Percentiles rank a stretch among this genome's conserved stretches.
Evolutionary conservation across 2,888 invertebrate species (phyloP).

Genomic region (Drosophila parthenogenetica): DNA sequence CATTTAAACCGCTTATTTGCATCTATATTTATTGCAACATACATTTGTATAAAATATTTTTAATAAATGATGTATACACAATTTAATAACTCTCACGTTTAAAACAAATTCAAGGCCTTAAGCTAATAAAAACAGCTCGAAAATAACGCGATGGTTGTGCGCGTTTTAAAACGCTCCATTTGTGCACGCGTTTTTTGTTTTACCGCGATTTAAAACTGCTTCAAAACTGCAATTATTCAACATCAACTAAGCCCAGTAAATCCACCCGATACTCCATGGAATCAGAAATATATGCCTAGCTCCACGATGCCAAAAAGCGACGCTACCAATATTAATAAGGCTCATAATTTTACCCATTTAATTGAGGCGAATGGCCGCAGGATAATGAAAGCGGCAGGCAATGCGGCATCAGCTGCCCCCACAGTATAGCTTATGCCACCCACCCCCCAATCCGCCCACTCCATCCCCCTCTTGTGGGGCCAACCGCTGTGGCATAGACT

Average conservation of each 20-base stretch:
- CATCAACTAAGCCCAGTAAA: conserved; percentile 43
- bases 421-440: neutral
- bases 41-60: too few relatives aligned
- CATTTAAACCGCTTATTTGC: too few relatives aligned
- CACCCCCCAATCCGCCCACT: neutral
- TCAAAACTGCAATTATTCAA: conserved; percentile 50
- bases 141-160: neutral
- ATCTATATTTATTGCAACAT: too few relatives aligned
- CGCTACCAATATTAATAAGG: conserved; percentile 58
- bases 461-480: neutral
- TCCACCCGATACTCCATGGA: conserved; percentile 12
- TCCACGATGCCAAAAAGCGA: conserved; percentile 9
- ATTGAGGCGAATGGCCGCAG: conserved; percentile 65
- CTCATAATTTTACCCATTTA: conserved; percentile 70
- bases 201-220: conserved; percentile 13
- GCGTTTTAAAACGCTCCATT: conserved; percentile 10
- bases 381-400: conserved; percentile 60
- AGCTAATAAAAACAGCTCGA: too few relatives aligned
- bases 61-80: too few relatives aligned
- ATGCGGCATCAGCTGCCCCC: conserved; percentile 50
- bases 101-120: too few relatives aligned
- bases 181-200: neutral
- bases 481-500: conserved; percentile 25
- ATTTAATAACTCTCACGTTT: too few relatives aligned
- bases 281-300: neutral